phyloP scores from a whole-genome alignment of 2,113 vertebrate species.

The Pipra filicauda region DNA sequence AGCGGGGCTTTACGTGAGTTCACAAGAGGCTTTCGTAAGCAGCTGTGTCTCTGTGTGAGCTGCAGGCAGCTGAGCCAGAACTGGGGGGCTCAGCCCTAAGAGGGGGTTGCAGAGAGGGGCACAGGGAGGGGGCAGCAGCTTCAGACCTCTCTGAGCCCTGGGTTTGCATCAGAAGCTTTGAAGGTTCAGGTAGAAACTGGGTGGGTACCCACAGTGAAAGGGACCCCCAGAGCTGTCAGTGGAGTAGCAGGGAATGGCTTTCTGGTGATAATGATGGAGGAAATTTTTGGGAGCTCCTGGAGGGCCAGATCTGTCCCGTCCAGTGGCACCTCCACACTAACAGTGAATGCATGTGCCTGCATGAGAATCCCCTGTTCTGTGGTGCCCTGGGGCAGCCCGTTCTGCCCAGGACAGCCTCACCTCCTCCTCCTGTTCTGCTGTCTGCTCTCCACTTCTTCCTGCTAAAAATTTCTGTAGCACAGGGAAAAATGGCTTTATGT shows the following conservation, averaged over 20 bases:
- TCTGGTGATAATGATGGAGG: background rate
- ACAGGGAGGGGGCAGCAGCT: background rate
- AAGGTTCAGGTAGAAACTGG: rapidly evolving
- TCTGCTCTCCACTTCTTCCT: background rate
- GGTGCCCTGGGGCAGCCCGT: background rate
- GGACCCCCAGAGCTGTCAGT: background rate
- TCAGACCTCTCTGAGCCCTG: background rate
- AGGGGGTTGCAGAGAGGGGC: background rate
- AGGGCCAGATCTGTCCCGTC: background rate
- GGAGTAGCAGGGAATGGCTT: background rate
- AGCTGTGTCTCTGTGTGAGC: rapidly evolving
- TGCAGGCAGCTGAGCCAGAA: rapidly evolving
- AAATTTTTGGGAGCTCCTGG: background rate
- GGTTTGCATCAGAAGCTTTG: background rate
- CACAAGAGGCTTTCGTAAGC: background rate
- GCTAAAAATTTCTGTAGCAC: background rate
- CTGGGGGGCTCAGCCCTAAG: background rate
- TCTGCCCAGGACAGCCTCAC: background rate
- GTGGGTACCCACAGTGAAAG: background rate
- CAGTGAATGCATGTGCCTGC: background rate
- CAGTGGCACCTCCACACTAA: background rate
- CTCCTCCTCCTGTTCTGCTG: background rate
- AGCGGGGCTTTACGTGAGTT: background rate
- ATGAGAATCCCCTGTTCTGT: background rate
- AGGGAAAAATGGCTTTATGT: rapidly evolving